Conservation (phyloP, 2,888 invertebrate species). For the Mesorhabditis spiculigera region DNA sequence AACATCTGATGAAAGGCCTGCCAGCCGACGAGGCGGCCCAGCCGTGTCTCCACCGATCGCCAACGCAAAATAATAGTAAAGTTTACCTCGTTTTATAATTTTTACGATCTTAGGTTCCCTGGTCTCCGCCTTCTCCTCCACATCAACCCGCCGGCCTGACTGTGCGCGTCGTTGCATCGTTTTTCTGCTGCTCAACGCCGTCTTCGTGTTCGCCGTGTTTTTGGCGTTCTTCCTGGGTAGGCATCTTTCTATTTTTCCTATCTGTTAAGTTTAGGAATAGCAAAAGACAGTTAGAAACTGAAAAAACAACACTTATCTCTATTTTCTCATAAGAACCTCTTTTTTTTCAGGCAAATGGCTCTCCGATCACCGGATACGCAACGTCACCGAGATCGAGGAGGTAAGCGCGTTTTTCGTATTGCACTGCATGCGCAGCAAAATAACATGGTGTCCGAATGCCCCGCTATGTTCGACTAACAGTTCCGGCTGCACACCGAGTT, state of each 20-base stretch:
- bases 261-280: too few species aligned
- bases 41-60: background rate
- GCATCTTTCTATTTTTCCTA: conserved; percentile 9
- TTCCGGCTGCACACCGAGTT: background rate
- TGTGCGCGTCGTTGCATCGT: conserved; percentile 54
- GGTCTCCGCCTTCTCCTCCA: background rate
- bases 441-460: background rate
- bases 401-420: background rate
- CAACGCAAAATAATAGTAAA: background rate
- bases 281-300: too few species aligned
- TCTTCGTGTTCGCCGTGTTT: conserved; percentile 44
- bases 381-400: background rate
- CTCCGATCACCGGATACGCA: background rate
- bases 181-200: conserved; percentile 40
- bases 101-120: background rate
- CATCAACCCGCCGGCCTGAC: conserved; percentile 61
- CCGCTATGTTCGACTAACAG: background rate
- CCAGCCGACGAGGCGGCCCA: background rate
- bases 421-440: background rate
- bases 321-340: background rate
- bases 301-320: too few species aligned
- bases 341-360: conserved; percentile 1
- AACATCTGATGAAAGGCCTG: background rate
- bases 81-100: background rate
- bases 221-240: conserved; percentile 38